Evolutionary conservation across 2,888 invertebrate species (phyloP).

Genomic region (Lasioglossum leucozonium): DNA sequence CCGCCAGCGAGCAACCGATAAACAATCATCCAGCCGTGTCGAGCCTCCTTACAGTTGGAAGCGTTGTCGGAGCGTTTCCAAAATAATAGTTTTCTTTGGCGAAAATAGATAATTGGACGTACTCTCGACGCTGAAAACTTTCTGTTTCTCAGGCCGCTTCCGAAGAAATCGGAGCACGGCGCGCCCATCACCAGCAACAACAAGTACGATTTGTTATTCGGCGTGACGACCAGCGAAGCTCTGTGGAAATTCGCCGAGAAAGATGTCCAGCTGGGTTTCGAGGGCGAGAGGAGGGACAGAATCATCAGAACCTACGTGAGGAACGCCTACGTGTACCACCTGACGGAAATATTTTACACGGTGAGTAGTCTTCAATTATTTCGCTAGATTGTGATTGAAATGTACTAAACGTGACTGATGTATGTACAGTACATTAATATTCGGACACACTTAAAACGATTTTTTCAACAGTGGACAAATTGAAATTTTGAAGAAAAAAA

Average conservation of each 20-base stretch:
- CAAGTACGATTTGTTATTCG: constrained; percentile 94
- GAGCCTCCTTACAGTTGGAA: too few relatives aligned
- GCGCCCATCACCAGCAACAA: constrained; percentile 84
- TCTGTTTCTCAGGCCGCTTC: constrained; percentile 72
- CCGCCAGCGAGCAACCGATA: too few relatives aligned
- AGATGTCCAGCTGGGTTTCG: constrained; percentile 93
- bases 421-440: too few relatives aligned
- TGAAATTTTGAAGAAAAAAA: too few relatives aligned
- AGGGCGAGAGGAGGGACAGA: constrained; percentile 94
- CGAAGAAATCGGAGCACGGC: constrained; percentile 81
- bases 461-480: too few relatives aligned
- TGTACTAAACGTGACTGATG: too few relatives aligned
- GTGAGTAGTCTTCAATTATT: constrained; percentile 84
- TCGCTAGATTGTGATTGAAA: too few relatives aligned
- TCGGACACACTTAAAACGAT: too few relatives aligned
- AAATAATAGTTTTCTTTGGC: too few relatives aligned
- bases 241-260: constrained; percentile 94
- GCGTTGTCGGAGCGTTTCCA: too few relatives aligned
- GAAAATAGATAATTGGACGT: background rate
- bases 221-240: constrained; percentile 96
- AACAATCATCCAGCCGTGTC: too few relatives aligned
- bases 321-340: constrained; percentile 97
- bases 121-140: background rate
- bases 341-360: constrained; percentile 98
- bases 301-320: constrained; percentile 96